phyloP scores from a whole-genome alignment of 1,140 invertebrate genomes.

The Cryptotermes secundus region DNA sequence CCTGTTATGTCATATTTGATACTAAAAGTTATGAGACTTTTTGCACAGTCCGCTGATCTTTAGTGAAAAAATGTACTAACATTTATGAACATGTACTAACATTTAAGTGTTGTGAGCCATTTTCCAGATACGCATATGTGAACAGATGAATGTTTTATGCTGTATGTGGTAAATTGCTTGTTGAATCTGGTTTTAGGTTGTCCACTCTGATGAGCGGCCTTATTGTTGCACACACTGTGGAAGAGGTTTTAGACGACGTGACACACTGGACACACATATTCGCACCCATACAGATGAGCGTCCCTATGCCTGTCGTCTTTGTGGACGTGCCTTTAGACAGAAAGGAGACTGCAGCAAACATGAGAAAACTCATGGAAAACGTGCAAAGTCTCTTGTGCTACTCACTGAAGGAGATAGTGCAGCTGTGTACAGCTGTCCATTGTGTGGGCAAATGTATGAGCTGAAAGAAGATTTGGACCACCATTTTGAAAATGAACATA shows the following conservation, averaged over 20 bases:
- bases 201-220: conserved; percentile 38
- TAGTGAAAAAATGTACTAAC: too few species aligned
- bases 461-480: conserved; percentile 1
- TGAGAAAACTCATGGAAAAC: conserved; percentile 50
- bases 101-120: too few species aligned
- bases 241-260: conserved; percentile 27
- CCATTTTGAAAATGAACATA: conserved; percentile 17
- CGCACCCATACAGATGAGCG: conserved; percentile 70
- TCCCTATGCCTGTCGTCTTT: conserved; percentile 65
- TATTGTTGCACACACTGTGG: conserved; percentile 26
- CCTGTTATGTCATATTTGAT: too few species aligned
- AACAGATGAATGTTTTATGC: too few species aligned
- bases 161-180: not conserved
- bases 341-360: conserved; percentile 62
- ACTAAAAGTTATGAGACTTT: too few species aligned
- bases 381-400: conserved; percentile 4
- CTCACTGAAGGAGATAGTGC: conserved; percentile 1
- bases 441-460: conserved; percentile 2
- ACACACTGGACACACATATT: conserved; percentile 48
- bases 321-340: conserved; percentile 63
- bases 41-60: too few species aligned
- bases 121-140: too few species aligned
- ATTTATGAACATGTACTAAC: too few species aligned
- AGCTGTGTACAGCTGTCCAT: not conserved
- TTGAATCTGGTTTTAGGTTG: conserved; percentile 16